phyloP scores from a whole-genome alignment of 2,113 vertebrate species.

The Salminus brasiliensis region DNA sequence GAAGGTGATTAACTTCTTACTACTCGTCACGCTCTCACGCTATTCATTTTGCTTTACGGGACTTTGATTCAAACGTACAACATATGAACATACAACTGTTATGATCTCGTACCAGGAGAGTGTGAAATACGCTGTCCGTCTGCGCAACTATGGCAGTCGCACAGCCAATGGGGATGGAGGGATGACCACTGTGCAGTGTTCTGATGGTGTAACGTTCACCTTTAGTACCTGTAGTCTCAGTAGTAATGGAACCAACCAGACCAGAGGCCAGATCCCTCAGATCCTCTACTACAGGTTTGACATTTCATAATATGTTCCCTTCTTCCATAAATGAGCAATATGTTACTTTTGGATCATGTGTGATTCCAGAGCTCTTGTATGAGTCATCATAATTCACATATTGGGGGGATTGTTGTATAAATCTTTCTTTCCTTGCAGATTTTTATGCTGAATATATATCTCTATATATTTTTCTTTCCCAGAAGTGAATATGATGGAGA shows the following conservation, averaged over 20 bases:
- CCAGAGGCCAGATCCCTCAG: constrained; percentile 95
- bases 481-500: constrained; percentile 99
- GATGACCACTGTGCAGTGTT: constrained; percentile 96
- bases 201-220: constrained; percentile 92
- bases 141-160: constrained; percentile 96
- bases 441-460: too few relatives aligned
- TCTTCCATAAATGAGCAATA: too few relatives aligned
- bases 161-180: constrained; percentile 99
- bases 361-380: too few relatives aligned
- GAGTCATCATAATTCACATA: too few relatives aligned
- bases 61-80: background rate
- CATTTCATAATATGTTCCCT: too few relatives aligned
- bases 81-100: background rate
- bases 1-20: constrained; percentile 78
- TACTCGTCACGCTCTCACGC: too few relatives aligned
- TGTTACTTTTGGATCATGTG: too few relatives aligned
- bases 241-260: constrained; percentile 99
- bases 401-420: too few relatives aligned
- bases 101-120: constrained; percentile 80
- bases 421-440: too few relatives aligned
- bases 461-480: constrained; percentile 1
- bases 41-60: background rate
- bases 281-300: constrained; percentile 95
- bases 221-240: constrained; percentile 97
- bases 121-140: constrained; percentile 93